A percentile compares a stretch with the other conserved stretches of the same genome.
These are phyloP conservation scores for Struthio camelus DNA, from an alignment of 2,113 vertebrate genomes.

Conservation along the genomic window DNA sequence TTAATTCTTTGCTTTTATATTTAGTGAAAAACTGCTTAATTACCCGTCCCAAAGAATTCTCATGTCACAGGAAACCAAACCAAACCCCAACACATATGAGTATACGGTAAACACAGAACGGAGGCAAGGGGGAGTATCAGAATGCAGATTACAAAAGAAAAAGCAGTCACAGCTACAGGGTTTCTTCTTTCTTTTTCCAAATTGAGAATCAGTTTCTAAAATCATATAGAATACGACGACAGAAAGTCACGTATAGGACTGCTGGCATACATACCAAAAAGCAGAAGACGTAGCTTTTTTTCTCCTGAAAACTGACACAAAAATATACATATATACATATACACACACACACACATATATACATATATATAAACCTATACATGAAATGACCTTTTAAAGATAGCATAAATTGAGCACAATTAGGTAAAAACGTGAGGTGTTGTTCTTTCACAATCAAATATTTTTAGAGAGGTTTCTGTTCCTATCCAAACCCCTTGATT, in stretches of 20 bases:
- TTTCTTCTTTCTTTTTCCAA: neutral
- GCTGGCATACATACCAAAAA: neutral
- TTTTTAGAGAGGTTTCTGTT: neutral
- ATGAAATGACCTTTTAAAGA: neutral
- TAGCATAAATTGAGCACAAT: neutral
- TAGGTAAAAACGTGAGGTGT: neutral
- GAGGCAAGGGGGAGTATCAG: neutral
- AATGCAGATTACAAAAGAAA: neutral
- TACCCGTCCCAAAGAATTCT: neutral
- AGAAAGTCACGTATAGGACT: neutral
- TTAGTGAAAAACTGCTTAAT: neutral
- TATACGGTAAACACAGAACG: too few relatives aligned
- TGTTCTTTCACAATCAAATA: neutral
- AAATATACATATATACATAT: neutral
- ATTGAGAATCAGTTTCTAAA: neutral
- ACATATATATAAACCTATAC: neutral
- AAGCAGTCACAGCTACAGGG: neutral
- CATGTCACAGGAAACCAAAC: neutral
- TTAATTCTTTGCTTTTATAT: neutral
- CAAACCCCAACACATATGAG: fast-evolving
- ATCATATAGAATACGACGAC: neutral
- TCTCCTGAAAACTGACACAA: neutral
- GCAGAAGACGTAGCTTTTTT: neutral
- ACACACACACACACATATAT: too few relatives aligned
- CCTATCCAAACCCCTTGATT: neutral